Conservation (phyloP, 2,797 vertebrate species). For the Xerus rutilus region DNA sequence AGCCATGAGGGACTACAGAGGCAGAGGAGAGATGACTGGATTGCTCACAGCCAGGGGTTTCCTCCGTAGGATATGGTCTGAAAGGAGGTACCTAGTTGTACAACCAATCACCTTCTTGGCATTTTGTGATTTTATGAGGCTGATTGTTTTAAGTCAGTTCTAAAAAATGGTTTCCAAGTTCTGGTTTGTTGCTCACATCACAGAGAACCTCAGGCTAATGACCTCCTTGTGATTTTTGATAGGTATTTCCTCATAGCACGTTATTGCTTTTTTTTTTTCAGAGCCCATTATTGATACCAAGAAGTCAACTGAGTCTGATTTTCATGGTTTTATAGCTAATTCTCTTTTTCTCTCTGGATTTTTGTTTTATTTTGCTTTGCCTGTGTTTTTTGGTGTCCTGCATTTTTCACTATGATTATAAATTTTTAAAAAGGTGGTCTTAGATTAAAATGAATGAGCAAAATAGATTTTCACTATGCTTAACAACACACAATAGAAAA, state of each 20-base stretch:
- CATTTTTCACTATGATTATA: neutral
- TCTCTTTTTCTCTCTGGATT: neutral
- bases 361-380: neutral
- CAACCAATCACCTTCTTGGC: too few relatives aligned
- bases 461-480: neutral
- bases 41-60: neutral
- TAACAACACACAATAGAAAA: neutral
- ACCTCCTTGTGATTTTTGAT: neutral
- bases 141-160: neutral
- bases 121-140: neutral
- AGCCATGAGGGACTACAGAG: neutral
- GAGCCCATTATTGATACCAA: neutral
- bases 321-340: neutral
- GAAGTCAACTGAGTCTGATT: neutral
- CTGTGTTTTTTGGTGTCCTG: neutral
- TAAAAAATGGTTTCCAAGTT: neutral
- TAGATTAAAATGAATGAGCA: constrained; percentile 20
- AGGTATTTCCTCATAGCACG: neutral
- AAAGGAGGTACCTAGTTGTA: neutral
- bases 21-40: neutral
- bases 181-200: neutral
- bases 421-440: neutral
- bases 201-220: neutral
- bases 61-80: neutral
- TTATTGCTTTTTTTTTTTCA: neutral